Evolutionary conservation across 1,140 invertebrate species (phyloP), one percentile per base, ranked within the genome.

Genomic region (Harlomillsia oculata): DNA sequence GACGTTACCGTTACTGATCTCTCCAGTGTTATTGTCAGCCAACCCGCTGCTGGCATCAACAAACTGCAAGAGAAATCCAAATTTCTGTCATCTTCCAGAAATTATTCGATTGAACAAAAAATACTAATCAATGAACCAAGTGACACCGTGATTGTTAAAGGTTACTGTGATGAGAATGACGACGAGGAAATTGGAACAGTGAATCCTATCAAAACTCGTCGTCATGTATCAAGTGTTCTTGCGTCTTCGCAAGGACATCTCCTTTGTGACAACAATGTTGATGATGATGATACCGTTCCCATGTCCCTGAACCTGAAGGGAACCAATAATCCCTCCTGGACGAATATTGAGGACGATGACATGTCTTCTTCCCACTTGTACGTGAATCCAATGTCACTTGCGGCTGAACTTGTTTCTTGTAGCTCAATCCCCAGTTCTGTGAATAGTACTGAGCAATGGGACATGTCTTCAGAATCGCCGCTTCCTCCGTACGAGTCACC

Each of bases 171-270:
- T 59, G 40, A 43, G 23, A 53, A 62, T 39, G 51, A 58, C 34
- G 61, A 63, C 21, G 61, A 63, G 49, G 61, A 63, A 34, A 49
- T 63, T 56, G 61, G 61, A 44, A 63, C 61, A 32, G 59, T 59
- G 51, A 56, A 59, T 53, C 61, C 61, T 14, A 54, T 20, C 30
- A 34, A 34, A 46, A 9, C 21, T n/a, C 32, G 36, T 44, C 40
- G 11, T 13, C 5, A 8, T n/a, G 6, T 5, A 40, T 8, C 5
- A 40, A 40, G 44, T 51, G 49, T 26, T 39, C n/a, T n/a, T n/a
- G 30, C 45, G 26, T 34, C 45, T 18, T 48, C 45, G n/a, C n/a
- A n/a, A n/a, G n/a, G n/a, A n/a, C n/a, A n/a, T 36, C 18, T 51
- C 18, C n/a, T 39, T 1, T 18, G 26, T 29, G 6, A 8, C 40